phyloP scores from a whole-genome alignment of 2,797 vertebrate genomes.

The Eutrigla gurnardus region DNA sequence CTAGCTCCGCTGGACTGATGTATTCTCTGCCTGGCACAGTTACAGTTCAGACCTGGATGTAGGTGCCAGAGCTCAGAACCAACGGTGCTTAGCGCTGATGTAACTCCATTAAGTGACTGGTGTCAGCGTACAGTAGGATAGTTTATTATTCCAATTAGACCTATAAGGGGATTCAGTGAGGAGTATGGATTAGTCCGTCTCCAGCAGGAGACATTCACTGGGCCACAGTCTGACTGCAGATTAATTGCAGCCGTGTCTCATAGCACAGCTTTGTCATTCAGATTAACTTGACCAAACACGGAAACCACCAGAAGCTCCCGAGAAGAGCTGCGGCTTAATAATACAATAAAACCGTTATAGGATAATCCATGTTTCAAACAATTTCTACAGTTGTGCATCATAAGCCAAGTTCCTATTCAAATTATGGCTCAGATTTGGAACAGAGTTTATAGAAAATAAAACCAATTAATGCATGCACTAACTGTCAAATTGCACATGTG shows the following conservation, averaged over 20 bases:
- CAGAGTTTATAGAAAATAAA: background rate
- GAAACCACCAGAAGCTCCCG: constrained; percentile 10
- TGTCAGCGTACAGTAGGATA: constrained; percentile 46
- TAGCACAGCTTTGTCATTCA: constrained; percentile 12
- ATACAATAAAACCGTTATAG: background rate
- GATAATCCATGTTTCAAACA: background rate
- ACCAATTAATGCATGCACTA: background rate
- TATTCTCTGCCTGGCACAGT: constrained; percentile 39
- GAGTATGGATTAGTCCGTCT: constrained; percentile 46
- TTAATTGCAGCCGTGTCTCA: constrained; percentile 11
- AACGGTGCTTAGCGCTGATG: constrained; percentile 49
- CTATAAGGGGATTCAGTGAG: constrained; percentile 46
- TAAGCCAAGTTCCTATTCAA: background rate
- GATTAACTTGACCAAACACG: background rate
- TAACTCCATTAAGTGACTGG: constrained; percentile 53
- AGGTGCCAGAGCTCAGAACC: constrained; percentile 35
- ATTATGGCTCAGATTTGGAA: background rate
- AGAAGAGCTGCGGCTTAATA: background rate
- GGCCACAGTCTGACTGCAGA: constrained; percentile 33
- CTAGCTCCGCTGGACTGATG: constrained; percentile 38
- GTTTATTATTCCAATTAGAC: constrained; percentile 66
- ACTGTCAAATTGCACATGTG: no score
- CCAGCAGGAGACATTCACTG: constrained; percentile 41
- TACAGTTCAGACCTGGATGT: background rate
- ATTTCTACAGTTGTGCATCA: background rate